Evolutionary conservation across 2,113 vertebrate genomes (phyloP).

Genomic region (Formicarius rufipectus): DNA sequence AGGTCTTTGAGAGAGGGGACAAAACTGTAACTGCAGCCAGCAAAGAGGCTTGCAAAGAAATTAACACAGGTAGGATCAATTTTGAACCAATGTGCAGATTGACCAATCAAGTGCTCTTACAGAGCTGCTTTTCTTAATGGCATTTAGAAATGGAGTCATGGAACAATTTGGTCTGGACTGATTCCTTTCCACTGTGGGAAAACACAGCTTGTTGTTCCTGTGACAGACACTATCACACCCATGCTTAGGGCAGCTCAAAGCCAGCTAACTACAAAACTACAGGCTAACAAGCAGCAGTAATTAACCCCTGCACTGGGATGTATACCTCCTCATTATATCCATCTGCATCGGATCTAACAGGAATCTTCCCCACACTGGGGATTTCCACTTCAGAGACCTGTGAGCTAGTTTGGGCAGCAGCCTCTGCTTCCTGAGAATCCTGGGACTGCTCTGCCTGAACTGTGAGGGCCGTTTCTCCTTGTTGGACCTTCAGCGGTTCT

Average conservation of each 20-base stretch:
- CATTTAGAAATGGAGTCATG: background rate
- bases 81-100: background rate
- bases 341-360: slow-evolving; percentile 89
- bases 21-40: background rate
- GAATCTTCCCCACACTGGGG: slow-evolving; percentile 93
- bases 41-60: background rate
- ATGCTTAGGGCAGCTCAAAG: background rate
- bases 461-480: slow-evolving; percentile 42
- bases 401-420: slow-evolving; percentile 71
- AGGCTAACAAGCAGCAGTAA: background rate
- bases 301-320: background rate
- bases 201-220: fast-evolving
- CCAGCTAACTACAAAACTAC: background rate
- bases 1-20: background rate
- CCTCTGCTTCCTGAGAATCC: slow-evolving; percentile 36
- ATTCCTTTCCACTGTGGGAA: background rate
- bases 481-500: slow-evolving; percentile 57
- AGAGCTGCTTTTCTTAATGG: background rate
- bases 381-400: slow-evolving; percentile 95
- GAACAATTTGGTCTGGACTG: background rate
- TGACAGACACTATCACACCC: background rate
- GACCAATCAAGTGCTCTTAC: fast-evolving
- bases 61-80: background rate
- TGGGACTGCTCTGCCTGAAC: slow-evolving; percentile 64
- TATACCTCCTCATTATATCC: slow-evolving; percentile 98